Conservation (phyloP, 1,140 invertebrate species). For the Scylla paramamosain region DNA sequence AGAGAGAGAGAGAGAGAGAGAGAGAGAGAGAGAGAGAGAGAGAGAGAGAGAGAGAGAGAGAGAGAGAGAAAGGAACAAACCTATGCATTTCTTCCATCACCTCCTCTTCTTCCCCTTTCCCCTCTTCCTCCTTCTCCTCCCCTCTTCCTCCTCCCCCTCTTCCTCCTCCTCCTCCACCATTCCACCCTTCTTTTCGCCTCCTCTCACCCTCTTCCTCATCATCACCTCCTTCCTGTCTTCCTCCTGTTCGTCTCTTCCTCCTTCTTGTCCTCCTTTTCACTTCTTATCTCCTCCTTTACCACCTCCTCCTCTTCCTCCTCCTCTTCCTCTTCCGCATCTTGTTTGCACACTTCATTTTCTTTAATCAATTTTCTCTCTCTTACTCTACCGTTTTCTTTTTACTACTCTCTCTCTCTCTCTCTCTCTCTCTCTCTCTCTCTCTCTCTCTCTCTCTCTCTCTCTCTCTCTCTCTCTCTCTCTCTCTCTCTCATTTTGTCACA, state of each 20-base stretch:
- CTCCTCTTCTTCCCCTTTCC: no score
- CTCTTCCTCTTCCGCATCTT: not conserved
- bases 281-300: not conserved
- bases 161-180: no score
- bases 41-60: not conserved
- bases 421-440: not conserved
- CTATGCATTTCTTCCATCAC: not conserved
- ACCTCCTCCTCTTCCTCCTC: not conserved
- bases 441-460: not conserved
- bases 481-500: not conserved
- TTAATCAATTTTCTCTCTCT: not conserved
- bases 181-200: no score
- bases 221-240: no score
- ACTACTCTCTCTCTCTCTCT: no score
- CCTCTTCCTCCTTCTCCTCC: no score
- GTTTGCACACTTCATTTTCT: not conserved
- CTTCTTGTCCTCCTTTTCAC: not conserved
- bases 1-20: not conserved
- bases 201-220: no score
- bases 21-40: slow-evolving; percentile 2
- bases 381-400: not conserved
- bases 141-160: no score
- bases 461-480: not conserved
- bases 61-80: not conserved
- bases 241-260: no score